Conservation (phyloP, 1,140 invertebrate genomes). For the Drosophila prosaltans region DNA sequence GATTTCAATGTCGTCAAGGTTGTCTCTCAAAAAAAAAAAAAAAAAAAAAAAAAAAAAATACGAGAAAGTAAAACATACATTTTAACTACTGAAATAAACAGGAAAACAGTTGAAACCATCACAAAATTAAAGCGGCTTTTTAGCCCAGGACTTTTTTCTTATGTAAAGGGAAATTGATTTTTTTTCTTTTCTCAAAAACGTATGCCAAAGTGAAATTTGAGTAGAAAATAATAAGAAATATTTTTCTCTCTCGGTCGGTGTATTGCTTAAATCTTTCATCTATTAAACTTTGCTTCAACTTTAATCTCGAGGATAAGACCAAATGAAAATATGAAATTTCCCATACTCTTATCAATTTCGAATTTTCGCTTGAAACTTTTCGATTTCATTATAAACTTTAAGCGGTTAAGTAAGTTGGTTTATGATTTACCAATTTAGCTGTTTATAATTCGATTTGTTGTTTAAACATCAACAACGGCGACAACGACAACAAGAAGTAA, state of each 20-base stretch:
- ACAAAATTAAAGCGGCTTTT: too few species aligned
- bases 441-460: slow-evolving; percentile 16
- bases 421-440: slow-evolving; percentile 8
- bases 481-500: slow-evolving; percentile 21
- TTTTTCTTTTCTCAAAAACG: too few species aligned
- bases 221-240: too few species aligned
- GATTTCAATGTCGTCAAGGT: too few species aligned
- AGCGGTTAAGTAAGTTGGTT: not conserved
- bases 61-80: too few species aligned
- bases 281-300: not conserved
- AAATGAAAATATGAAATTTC: not conserved
- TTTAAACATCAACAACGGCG: slow-evolving; percentile 10
- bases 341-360: not conserved
- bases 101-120: too few species aligned
- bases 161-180: too few species aligned
- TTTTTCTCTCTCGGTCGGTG: not conserved
- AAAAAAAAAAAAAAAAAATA: too few species aligned
- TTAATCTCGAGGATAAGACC: not conserved
- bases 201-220: too few species aligned
- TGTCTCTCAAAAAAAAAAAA: too few species aligned
- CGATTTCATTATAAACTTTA: slow-evolving; percentile 16
- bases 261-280: not conserved
- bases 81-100: too few species aligned
- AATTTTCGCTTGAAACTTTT: not conserved
- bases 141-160: too few species aligned